Evolutionary conservation across 2,113 vertebrate genomes (phyloP), one percentile per base, ranked within the genome.

Genomic region (Anarhynchus alexandrinus): DNA sequence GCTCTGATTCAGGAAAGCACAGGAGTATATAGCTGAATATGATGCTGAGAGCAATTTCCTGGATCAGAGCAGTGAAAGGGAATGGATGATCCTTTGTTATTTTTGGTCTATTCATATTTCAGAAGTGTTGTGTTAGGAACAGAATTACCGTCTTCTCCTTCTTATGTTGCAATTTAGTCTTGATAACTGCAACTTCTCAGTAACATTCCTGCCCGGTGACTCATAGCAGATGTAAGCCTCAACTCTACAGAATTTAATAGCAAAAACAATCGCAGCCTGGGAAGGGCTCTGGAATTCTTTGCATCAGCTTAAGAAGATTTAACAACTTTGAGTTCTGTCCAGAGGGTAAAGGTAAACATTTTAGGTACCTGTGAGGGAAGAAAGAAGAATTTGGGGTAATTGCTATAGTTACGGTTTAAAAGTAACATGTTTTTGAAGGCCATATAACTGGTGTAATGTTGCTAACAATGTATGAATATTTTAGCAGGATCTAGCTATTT

Each of bases 141-240:
- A 73, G n/a, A 87, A 83, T 92, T 67, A 45, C 67, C 6, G 0
- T 73, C 36, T n/a, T 88, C 83, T 82, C 49, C 81, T 47, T 70
- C 67, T 90, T 93, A 47, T 86, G 84, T 90, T 93, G 92, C 89
- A 96, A 96, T 89, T 93, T 90, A 92, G 66, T 71, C 82, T 80
- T 79, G 74, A 86, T 94, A 95, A 93, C 52, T 77, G 62, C 81
- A 85, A 9, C 55, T 97, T 95, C 96, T 96, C 88, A 54, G 89
- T 51, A 97, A 96, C 97, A 97, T 98, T 98, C 97, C 96, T 96
- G 58, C 47, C 34, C 20, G 2, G 92, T 98, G 98, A 98, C 83
- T 98, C 97, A 98, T 26, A 85, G 77, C 90, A 97, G 94, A 96
- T 91, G 79, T 93, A 88, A 97, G 88, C 73, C 83, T 90, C 74